Evolutionary conservation across 2,113 vertebrate genomes (phyloP).

Genomic region (Leptosomus discolor): DNA sequence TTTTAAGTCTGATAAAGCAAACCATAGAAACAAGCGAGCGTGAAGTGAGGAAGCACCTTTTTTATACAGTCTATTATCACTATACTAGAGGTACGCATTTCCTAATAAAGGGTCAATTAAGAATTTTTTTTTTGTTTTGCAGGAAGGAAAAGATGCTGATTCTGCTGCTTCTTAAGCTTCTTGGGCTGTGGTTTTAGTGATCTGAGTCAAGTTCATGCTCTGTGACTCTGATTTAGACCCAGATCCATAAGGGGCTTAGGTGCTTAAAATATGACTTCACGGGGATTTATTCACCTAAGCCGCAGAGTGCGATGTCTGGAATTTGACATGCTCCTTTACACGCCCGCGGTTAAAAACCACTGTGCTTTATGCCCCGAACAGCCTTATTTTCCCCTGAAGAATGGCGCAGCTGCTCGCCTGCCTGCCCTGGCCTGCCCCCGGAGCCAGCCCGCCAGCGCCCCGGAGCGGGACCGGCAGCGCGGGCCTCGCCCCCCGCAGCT

Average conservation of each 20-base stretch:
- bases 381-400: background rate
- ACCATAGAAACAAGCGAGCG: background rate
- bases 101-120: background rate
- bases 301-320: background rate
- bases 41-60: background rate
- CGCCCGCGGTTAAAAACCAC: background rate
- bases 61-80: background rate
- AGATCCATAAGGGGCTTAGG: slow-evolving; percentile 4
- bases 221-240: background rate
- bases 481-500: background rate
- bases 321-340: background rate
- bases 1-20: background rate
- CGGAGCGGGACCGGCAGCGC: background rate
- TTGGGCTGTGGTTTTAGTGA: background rate
- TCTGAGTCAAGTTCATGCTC: background rate
- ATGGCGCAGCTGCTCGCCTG: background rate
- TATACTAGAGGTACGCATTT: background rate
- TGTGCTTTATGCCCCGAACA: background rate
- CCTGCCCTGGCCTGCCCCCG: background rate
- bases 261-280: background rate
- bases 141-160: background rate
- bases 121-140: background rate
- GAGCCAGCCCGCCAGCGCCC: background rate
- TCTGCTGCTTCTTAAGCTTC: background rate
- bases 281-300: background rate